phyloP scores from a whole-genome alignment of 2,113 vertebrate species.

The Python bivittatus region DNA sequence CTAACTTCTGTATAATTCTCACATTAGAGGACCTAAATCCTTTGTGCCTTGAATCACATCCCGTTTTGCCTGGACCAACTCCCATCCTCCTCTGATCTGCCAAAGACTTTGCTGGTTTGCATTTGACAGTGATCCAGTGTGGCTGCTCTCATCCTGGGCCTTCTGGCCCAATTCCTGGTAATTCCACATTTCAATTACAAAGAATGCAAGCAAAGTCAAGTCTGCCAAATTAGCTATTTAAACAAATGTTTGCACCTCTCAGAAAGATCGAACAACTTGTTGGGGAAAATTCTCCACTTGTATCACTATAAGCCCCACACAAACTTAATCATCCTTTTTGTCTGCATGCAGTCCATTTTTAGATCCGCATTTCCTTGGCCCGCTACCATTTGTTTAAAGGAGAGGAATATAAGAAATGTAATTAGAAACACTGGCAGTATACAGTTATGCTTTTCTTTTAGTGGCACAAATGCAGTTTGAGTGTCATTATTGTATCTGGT shows the following conservation, averaged over 20 bases:
- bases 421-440: slow-evolving; percentile 63
- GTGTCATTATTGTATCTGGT: slow-evolving; percentile 63
- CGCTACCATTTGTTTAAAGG: slow-evolving; percentile 65
- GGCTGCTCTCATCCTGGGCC: neutral
- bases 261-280: slow-evolving; percentile 74
- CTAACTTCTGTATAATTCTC: slow-evolving; percentile 9
- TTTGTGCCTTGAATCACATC: neutral
- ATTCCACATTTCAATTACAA: slow-evolving; percentile 17
- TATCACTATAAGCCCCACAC: slow-evolving; percentile 71
- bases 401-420: slow-evolving; percentile 50
- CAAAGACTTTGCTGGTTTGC: neutral
- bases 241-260: slow-evolving; percentile 72
- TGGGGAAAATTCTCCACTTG: slow-evolving; percentile 71
- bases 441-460: slow-evolving; percentile 60
- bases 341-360: slow-evolving; percentile 70
- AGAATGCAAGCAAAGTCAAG: slow-evolving; percentile 55
- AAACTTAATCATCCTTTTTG: slow-evolving; percentile 63
- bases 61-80: neutral
- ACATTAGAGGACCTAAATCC: neutral
- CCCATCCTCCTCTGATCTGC: neutral
- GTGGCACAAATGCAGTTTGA: slow-evolving; percentile 62
- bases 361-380: slow-evolving; percentile 65
- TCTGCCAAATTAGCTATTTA: slow-evolving; percentile 71
- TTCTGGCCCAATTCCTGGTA: neutral
- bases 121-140: neutral